Percentiles rank a stretch among this genome's conserved stretches.
Conservation (phyloP, 23 tunicate genomes). For the Diplosoma virens region DNA sequence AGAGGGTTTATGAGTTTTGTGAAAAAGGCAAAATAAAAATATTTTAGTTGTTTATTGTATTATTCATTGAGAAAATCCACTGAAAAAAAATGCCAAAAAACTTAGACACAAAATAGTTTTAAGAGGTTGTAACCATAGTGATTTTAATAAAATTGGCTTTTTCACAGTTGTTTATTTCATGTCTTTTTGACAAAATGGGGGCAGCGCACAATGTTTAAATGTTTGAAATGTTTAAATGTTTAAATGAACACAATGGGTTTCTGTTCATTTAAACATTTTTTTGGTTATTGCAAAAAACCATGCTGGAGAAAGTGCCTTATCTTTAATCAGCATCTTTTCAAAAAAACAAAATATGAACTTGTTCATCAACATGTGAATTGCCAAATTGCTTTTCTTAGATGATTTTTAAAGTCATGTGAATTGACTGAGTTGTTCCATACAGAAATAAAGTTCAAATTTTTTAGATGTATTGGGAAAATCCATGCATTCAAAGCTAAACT, state of each 20-base stretch:
- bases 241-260: not conserved
- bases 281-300: no score
- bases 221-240: no score
- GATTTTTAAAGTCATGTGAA: not conserved
- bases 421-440: not conserved
- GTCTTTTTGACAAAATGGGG: not conserved
- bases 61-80: not conserved
- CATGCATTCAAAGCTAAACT: not conserved
- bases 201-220: no score
- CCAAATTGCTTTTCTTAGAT: not conserved
- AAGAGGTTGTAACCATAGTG: not conserved
- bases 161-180: not conserved
- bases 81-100: not conserved
- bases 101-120: not conserved
- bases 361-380: no score
- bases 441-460: no score
- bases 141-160: not conserved
- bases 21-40: not conserved
- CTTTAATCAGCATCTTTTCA: not conserved
- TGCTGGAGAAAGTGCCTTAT: no score
- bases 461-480: no score
- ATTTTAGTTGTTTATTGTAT: not conserved
- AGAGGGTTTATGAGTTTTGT: not conserved
- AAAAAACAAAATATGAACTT: not conserved
- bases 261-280: not conserved